Base-by-base conservation (phyloP, 1,140 invertebrate species). In the Caligus rogercresseyi region DNA sequence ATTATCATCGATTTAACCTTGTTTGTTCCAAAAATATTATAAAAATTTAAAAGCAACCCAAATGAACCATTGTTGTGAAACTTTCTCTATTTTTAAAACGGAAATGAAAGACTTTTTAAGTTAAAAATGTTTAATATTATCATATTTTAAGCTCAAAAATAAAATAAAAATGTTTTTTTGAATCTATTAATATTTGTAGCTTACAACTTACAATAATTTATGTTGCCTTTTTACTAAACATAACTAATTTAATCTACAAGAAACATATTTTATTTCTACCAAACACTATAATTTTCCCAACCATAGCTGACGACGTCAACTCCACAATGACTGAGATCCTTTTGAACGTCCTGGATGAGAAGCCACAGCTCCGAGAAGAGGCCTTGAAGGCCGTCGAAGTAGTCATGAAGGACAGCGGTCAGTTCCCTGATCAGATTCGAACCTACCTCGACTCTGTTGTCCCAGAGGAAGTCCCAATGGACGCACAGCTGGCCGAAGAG, bases 401-500 rank as follows among this genome's bases (percentile, higher is more conserved):
- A 11, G 53, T 54, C 13, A 16, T 54, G 53, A 54, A 54, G 16
- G 53, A 54, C n/a, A 23, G n/a, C 21, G 53, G 53, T 19, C n/a
- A 23, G 21, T 54, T 54, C 53, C 53, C 53, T 23, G 21, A 54
- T 54, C n/a, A 54, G 21, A 54, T 54, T 20, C 13, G 53, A 54
- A 23, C 13, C 4, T 16, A 19, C 53, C 13, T 54, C 4, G n/a
- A 23, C 21, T 13, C 53, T 16, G 53, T 19, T 54, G 13, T 54
- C 13, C 53, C 53, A 54, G 53, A 54, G 21, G 53, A 16, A 11
- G 21, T 11, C 13, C 13, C 13, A 54, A 16, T 19, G 53, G 53
- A 16, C 16, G 4, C n/a, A 3, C 25, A 31, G 21, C 11, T 51
- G 18, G 58, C 25, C 3, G 43, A 52, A 20, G 58, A 61, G 26